Conservation (phyloP, 1,140 invertebrate genomes). For the Phthorimaea operculella region DNA sequence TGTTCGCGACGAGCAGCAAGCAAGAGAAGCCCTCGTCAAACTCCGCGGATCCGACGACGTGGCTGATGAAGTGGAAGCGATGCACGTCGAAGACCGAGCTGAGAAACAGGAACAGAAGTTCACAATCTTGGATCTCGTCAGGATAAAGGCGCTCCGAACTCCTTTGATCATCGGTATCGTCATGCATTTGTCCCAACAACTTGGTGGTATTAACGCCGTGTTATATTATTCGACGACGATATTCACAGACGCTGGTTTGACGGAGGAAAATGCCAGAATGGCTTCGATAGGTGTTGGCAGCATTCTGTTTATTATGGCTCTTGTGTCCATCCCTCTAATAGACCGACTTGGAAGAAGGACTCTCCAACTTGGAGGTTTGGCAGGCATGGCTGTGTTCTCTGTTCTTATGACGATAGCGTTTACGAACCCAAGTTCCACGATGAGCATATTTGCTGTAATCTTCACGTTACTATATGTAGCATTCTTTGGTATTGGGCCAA, state of each 20-base stretch:
- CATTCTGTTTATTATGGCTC: constrained; percentile 93
- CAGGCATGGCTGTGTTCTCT: constrained; percentile 93
- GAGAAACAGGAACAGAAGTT: constrained; percentile 85
- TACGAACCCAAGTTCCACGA: constrained; percentile 67
- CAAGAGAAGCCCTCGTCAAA: constrained; percentile 70
- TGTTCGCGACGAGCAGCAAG: constrained; percentile 85
- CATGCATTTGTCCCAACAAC: constrained; percentile 94
- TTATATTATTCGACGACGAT: constrained; percentile 92
- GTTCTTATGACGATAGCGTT: constrained; percentile 88
- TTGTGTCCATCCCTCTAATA: constrained; percentile 94
- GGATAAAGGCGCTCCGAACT: constrained; percentile 78
- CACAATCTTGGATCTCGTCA: constrained; percentile 82
- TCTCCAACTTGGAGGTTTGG: constrained; percentile 87
- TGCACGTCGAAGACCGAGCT: constrained; percentile 86
- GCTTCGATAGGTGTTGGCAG: constrained; percentile 95
- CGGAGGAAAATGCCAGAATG: constrained; percentile 77
- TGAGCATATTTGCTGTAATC: constrained; percentile 80
- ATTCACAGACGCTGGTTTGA: constrained; percentile 83
- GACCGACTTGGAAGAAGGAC: constrained; percentile 89
- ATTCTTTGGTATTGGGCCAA: constrained; percentile 92
- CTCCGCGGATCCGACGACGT: constrained; percentile 67
- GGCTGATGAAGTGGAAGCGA: constrained; percentile 90
- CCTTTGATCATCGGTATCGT: constrained; percentile 91
- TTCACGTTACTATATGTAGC: constrained; percentile 90
- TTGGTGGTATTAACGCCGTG: constrained; percentile 95